Conservation (phyloP, 37 sponge, comb jelly and placozoan species). For the Hormiphora californensis region DNA sequence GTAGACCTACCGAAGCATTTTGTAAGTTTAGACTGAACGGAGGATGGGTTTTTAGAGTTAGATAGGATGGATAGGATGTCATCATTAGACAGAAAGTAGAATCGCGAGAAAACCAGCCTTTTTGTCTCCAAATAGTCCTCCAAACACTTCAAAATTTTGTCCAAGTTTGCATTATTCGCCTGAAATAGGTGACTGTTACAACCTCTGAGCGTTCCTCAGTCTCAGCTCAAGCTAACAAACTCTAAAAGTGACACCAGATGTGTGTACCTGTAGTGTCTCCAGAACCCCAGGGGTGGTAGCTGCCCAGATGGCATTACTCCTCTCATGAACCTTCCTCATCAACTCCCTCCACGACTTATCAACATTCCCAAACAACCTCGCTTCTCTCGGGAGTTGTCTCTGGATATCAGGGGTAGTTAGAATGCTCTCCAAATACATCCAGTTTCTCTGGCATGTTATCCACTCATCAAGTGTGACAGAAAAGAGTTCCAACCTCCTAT, state of each 20-base stretch:
- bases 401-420: conserved; percentile 69
- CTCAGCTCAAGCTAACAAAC: background rate
- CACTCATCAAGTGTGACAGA: conserved; percentile 64
- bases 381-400: conserved; percentile 62
- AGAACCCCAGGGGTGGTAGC: conserved; percentile 67
- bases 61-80: conserved; percentile 67
- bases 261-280: conserved; percentile 56
- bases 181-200: conserved; percentile 29
- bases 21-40: conserved; percentile 58
- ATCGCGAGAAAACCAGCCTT: conserved; percentile 62
- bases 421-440: conserved; percentile 72
- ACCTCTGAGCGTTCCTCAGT: background rate
- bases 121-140: conserved; percentile 78
- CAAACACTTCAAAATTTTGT: conserved; percentile 67
- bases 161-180: conserved; percentile 61
- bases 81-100: conserved; percentile 71
- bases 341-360: conserved; percentile 72
- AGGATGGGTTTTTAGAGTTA: conserved; percentile 59
- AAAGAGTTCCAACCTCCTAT: conserved; percentile 60
- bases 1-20: background rate
- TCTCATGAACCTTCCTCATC: conserved; percentile 58
- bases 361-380: conserved; percentile 63
- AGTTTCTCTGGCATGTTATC: conserved; percentile 72
- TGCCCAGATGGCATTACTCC: conserved; percentile 62
- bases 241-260: background rate